Conservation (phyloP, 2,113 vertebrate species). For the Apus apus region DNA sequence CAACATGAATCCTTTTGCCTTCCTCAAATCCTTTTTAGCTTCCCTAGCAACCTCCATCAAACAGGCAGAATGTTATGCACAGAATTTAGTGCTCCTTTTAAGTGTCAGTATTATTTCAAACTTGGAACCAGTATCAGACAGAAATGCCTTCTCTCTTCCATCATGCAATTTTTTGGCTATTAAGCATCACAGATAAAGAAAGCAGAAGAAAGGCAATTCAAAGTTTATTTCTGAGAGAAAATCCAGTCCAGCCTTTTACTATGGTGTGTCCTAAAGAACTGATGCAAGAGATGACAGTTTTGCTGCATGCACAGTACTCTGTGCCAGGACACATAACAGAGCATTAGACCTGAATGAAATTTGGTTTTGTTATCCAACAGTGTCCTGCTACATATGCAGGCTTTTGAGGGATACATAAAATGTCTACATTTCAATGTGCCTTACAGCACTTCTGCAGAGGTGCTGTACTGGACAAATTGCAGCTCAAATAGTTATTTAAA, state of each 20-base stretch:
- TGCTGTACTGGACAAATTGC: background rate
- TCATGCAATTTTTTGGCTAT: background rate
- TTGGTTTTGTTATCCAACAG: background rate
- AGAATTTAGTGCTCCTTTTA: background rate
- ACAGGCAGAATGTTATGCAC: background rate
- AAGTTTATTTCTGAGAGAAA: background rate
- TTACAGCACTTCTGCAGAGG: background rate
- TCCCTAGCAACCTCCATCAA: background rate
- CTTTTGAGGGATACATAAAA: background rate
- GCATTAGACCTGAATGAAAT: background rate
- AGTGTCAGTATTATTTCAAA: constrained; percentile 1
- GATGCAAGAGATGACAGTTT: background rate
- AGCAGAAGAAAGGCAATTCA: background rate
- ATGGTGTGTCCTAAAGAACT: background rate
- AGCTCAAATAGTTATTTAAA: background rate
- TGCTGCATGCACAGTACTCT: background rate
- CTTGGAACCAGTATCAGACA: constrained; percentile 6
- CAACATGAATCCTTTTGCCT: background rate
- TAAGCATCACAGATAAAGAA: background rate
- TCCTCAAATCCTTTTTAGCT: background rate
- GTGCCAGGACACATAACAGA: background rate
- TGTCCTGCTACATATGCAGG: background rate
- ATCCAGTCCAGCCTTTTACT: background rate
- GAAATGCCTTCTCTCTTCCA: background rate
- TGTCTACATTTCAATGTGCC: background rate